Conservation (phyloP, 2,888 invertebrate genomes). For the Prosapia bicincta region DNA sequence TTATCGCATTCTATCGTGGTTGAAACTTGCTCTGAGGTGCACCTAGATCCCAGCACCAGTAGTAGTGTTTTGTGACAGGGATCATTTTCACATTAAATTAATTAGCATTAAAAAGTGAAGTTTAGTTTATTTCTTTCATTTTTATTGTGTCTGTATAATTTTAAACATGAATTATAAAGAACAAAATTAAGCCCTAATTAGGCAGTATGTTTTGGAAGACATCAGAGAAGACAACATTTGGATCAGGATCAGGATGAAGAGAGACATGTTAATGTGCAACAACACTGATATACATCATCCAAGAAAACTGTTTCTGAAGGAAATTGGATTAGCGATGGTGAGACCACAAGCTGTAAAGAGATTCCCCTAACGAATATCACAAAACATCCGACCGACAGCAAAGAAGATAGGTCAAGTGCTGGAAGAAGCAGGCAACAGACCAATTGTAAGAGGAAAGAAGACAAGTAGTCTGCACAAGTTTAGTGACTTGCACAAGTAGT, state of each 20-base stretch:
- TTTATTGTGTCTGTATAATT: too few relatives aligned
- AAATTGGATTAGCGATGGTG: constrained; percentile 7
- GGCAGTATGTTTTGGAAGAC: constrained; percentile 18
- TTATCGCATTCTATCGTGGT: not conserved
- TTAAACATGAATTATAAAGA: too few relatives aligned
- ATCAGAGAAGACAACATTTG: constrained; percentile 10
- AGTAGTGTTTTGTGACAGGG: too few relatives aligned
- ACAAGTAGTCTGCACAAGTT: too few relatives aligned
- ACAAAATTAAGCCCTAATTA: constrained; percentile 9
- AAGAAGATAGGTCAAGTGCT: constrained; percentile 8
- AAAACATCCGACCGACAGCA: constrained; percentile 9
- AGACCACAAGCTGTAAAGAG: constrained; percentile 12
- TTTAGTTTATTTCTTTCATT: too few relatives aligned
- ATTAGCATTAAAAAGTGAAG: too few relatives aligned
- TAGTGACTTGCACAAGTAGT: constrained; percentile 10
- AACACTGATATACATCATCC: not conserved
- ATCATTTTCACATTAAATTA: too few relatives aligned
- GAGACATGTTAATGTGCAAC: constrained; percentile 6
- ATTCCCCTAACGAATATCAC: not conserved
- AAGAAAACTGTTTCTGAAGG: constrained; percentile 16
- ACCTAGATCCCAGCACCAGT: constrained; percentile 4
- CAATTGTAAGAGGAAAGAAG: constrained; percentile 11
- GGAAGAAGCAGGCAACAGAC: constrained; percentile 7
- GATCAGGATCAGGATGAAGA: constrained; percentile 6
- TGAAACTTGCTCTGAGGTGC: constrained; percentile 11